Conservation (phyloP, 2,888 invertebrate genomes). For the Troides aeacus region DNA sequence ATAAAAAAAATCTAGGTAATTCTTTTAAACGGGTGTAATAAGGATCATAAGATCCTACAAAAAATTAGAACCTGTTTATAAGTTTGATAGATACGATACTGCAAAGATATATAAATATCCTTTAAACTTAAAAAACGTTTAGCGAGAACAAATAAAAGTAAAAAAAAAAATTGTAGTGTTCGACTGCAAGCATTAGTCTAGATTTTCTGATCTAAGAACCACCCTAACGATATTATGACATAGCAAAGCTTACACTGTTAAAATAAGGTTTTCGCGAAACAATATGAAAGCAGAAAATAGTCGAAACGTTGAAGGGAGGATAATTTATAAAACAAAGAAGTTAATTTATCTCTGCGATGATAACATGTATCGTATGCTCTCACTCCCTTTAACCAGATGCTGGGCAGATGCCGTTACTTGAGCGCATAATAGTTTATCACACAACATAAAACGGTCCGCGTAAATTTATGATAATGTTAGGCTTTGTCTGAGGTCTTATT, state of each 20-base stretch:
- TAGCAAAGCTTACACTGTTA: not conserved
- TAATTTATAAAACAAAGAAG: constrained; percentile 7
- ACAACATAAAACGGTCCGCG: constrained; percentile 8
- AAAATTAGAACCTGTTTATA: no score
- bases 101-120: no score
- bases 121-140: no score
- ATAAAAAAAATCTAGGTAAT: no score
- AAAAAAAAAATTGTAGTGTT: no score
- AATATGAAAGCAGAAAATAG: not conserved
- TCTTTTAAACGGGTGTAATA: no score
- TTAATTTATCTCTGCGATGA: constrained; percentile 1
- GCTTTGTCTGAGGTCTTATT: constrained; percentile 17
- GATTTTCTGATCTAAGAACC: not conserved
- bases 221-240: not conserved
- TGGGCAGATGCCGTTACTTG: constrained; percentile 4
- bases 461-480: constrained; percentile 20
- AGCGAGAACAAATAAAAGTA: no score
- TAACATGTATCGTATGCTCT: not conserved
- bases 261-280: not conserved
- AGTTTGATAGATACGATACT: no score
- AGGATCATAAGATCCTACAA: no score
- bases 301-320: not conserved
- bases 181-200: no score
- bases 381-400: not conserved
- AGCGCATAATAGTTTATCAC: constrained; percentile 15